Evolutionary conservation across 2,113 vertebrate species (phyloP).

Genomic region (Corythoichthys intestinalis): DNA sequence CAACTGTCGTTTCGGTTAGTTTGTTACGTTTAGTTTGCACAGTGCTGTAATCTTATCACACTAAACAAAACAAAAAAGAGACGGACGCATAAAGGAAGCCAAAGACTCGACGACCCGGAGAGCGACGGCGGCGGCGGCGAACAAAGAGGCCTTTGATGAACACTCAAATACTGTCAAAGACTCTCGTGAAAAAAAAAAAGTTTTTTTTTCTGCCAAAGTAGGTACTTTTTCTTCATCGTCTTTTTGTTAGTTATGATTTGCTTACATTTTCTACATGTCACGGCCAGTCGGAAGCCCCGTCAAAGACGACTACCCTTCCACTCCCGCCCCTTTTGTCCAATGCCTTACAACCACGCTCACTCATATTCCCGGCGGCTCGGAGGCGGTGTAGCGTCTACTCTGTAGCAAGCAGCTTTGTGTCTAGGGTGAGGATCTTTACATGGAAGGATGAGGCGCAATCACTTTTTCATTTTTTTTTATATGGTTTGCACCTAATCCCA

Average conservation of each 20-base stretch:
- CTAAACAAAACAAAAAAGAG: slow-evolving; percentile 28
- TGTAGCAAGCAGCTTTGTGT: slow-evolving; percentile 20
- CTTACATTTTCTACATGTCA: slow-evolving; percentile 61
- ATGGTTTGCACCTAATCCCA: background rate
- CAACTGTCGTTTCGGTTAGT: slow-evolving; percentile 56
- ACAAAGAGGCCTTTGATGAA: slow-evolving; percentile 75
- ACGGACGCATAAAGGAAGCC: slow-evolving; percentile 47
- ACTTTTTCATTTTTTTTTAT: background rate
- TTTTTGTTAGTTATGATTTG: slow-evolving; percentile 52
- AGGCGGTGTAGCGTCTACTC: slow-evolving; percentile 45
- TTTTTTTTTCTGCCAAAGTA: slow-evolving; percentile 60
- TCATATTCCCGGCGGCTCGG: slow-evolving; percentile 17
- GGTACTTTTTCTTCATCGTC: slow-evolving; percentile 42
- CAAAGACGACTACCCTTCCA: slow-evolving; percentile 27
- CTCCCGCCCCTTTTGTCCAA: slow-evolving; percentile 28
- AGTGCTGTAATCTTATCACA: slow-evolving; percentile 70
- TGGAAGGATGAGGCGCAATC: background rate
- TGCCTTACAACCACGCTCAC: slow-evolving; percentile 68
- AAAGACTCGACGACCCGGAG: slow-evolving; percentile 58
- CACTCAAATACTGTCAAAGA: slow-evolving; percentile 56
- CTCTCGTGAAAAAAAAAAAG: slow-evolving; percentile 44
- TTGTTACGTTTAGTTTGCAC: slow-evolving; percentile 69
- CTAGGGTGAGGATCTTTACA: background rate
- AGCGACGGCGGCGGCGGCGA: slow-evolving; percentile 15
- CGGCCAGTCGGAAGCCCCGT: slow-evolving; percentile 35